These are phyloP conservation scores for Xylota sylvarum DNA, from an alignment of 2,888 invertebrate species.

Conservation along the genomic window DNA sequence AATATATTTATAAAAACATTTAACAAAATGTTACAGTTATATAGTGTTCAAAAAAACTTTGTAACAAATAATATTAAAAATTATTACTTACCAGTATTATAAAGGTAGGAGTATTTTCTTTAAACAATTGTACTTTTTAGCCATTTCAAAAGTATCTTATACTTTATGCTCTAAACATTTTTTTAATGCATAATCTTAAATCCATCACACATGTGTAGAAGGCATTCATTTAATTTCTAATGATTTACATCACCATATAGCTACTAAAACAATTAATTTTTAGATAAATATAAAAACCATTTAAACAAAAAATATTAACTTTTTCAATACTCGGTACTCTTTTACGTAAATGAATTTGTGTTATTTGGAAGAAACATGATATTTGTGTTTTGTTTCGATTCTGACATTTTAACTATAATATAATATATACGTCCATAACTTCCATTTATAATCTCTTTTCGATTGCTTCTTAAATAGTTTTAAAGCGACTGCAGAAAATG, in stretches of 20 bases:
- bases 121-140: slow-evolving; percentile 22
- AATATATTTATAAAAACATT: slow-evolving; percentile 34
- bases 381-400: too few relatives aligned
- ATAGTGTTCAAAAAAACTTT: neutral
- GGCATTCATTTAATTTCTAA: slow-evolving; percentile 12
- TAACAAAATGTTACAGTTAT: slow-evolving; percentile 24
- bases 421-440: too few relatives aligned
- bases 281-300: neutral
- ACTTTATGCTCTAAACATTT: slow-evolving; percentile 7
- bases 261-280: neutral
- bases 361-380: too few relatives aligned
- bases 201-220: slow-evolving; percentile 2
- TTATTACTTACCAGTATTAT: slow-evolving; percentile 56
- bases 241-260: neutral
- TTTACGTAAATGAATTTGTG: too few relatives aligned
- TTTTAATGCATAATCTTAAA: neutral
- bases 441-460: too few relatives aligned
- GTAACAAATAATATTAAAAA: slow-evolving; percentile 4
- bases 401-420: too few relatives aligned
- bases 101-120: slow-evolving; percentile 27
- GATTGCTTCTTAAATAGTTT: too few relatives aligned
- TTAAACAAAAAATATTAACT: too few relatives aligned
- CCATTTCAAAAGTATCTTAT: slow-evolving; percentile 18
- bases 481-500: too few relatives aligned
- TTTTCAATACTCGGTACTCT: too few relatives aligned